Base-by-base conservation (phyloP, 2,113 vertebrate species). In the Neotragus pygmaeus region DNA sequence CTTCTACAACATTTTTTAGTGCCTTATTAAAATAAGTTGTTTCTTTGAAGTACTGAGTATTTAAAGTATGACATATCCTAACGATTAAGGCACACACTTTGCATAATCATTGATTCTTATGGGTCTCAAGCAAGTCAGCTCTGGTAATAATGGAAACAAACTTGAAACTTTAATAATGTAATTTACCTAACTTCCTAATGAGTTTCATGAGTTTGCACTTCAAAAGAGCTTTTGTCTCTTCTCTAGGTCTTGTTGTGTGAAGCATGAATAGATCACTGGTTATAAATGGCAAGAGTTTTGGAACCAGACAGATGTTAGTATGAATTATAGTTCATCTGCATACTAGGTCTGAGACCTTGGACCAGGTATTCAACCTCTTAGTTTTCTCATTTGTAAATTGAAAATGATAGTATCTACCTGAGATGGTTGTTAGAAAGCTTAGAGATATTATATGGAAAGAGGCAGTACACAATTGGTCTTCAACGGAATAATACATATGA, bases 21-120 rank as follows among this genome's bases (percentile, higher is more conserved):
- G 64, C 27, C 81, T 94, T 95, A 62, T 49, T 85, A 94, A 94
- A 97, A 60, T 89, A 77, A 70, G 16, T 66, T 77, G 62, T 73
- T 85, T 88, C 45, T 58, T 92, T 89, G 86, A 92, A 95, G 78
- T 82, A 82, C 16, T 77, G n/a, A 90, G 33, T 82, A 90, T 89
- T 96, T 92, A 45, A 95, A 77, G 84, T 75, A 73, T 6, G 89
- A 23, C 13, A 36, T 47, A 84, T 70, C n/a, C 78, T 27, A 88
- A 28, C 45, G 28, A 90, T 88, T 78, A 95, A 95, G 94, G n/a
- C 58, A 93, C 30, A 90, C 6, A 43, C 6, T 90, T 86, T 83
- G 80, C 80, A 7, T 84, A 87, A 73, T 57, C 51, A 47, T 15
- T 84, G 13, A 4, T 88, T 97, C 27, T 58, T 80, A 45, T 1